A percentile compares a stretch with the other conserved stretches of the same genome.
Evolutionary conservation across 2,888 invertebrate species (phyloP).

Genomic region (Strigamia maritima): DNA sequence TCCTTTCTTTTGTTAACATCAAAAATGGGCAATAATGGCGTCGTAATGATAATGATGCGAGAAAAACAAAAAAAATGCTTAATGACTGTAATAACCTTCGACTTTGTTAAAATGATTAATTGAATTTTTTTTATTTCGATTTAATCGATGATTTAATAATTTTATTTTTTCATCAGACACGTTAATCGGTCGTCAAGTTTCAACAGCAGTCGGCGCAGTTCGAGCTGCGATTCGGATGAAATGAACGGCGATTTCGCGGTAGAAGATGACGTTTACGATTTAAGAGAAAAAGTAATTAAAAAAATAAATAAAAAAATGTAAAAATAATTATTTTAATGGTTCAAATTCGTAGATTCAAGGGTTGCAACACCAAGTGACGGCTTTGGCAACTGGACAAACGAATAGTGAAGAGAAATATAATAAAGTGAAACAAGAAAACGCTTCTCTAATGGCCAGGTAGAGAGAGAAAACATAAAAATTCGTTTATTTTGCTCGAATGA

Average conservation of each 20-base stretch:
- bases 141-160: neutral
- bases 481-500: too few species aligned
- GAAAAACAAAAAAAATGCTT: too few species aligned
- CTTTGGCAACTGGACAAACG: conserved; percentile 81
- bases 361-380: conserved; percentile 87
- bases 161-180: conserved; percentile 36
- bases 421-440: conserved; percentile 87
- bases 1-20: neutral
- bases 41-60: neutral
- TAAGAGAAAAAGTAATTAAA: conserved; percentile 77
- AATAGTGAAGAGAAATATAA: conserved; percentile 80
- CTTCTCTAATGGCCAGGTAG: conserved; percentile 73
- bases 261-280: conserved; percentile 88
- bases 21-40: too few species aligned
- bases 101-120: neutral
- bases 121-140: neutral
- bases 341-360: conserved; percentile 69
- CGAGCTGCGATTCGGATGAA: conserved; percentile 76
- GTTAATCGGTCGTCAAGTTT: conserved; percentile 87
- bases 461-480: too few species aligned
- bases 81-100: too few species aligned
- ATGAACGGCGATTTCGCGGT: conserved; percentile 91
- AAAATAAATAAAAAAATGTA: conserved; percentile 35
- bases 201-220: conserved; percentile 86
- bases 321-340: neutral